Evolutionary conservation across 2,888 invertebrate species (phyloP).

Genomic region (Anthophora plumipes): DNA sequence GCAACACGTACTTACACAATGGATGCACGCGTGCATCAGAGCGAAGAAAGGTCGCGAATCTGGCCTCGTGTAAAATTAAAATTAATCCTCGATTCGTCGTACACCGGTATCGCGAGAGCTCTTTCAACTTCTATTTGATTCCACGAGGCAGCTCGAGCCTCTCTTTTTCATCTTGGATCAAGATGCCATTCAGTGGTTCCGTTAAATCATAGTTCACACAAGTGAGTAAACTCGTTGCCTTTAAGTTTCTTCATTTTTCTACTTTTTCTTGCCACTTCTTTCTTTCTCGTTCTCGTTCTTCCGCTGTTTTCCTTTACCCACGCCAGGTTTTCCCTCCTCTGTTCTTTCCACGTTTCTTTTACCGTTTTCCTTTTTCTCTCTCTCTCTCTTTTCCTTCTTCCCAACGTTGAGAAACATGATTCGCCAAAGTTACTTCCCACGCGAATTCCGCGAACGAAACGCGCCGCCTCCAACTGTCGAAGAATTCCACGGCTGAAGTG

Average conservation of each 20-base stretch:
- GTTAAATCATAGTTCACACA: slow-evolving; percentile 38
- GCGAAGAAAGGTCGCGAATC: slow-evolving; percentile 36
- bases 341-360: not conserved
- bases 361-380: not conserved
- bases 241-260: not conserved
- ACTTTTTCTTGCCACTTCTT: not conserved
- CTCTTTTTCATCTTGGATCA: slow-evolving; percentile 34
- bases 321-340: not conserved
- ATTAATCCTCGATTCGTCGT: slow-evolving; percentile 60
- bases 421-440: slow-evolving; percentile 39
- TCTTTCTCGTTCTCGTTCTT: not conserved
- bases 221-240: slow-evolving; percentile 24
- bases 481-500: slow-evolving; percentile 44
- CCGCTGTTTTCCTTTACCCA: not conserved
- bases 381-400: not conserved
- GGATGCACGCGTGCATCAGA: slow-evolving; percentile 9
- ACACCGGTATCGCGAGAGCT: slow-evolving; percentile 24
- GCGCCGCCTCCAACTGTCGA: slow-evolving; percentile 41
- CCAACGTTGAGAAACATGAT: slow-evolving; percentile 36
- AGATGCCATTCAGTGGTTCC: slow-evolving; percentile 40
- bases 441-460: slow-evolving; percentile 37
- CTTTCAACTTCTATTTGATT: slow-evolving; percentile 30
- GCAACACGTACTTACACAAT: not conserved
- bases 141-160: slow-evolving; percentile 29
- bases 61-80: slow-evolving; percentile 61